These are phyloP conservation scores for Dendrophyllia cribrosa DNA, from an alignment of 64 coral and sea anemone genomes.

Conservation along the genomic window DNA sequence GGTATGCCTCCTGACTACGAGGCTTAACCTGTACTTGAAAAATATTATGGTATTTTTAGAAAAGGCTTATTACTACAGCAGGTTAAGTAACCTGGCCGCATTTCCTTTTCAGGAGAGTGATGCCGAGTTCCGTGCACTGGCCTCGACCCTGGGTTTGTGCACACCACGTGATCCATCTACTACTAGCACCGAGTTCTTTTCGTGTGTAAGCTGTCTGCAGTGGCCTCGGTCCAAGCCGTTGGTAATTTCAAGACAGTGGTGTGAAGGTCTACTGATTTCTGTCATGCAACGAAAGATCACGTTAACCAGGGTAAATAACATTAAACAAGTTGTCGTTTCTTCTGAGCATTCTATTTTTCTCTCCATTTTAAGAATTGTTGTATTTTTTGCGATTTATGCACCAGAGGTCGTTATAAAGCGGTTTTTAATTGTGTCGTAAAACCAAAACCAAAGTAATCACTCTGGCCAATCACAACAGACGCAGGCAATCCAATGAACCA, in stretches of 20 bases:
- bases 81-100: background rate
- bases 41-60: no score
- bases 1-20: no score
- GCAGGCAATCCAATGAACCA: no score
- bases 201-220: slow-evolving; percentile 74
- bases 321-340: background rate
- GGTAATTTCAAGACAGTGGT: slow-evolving; percentile 69
- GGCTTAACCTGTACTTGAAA: no score
- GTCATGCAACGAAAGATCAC: slow-evolving; percentile 59
- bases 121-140: slow-evolving; percentile 74
- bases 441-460: no score
- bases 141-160: slow-evolving; percentile 66
- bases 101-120: slow-evolving; percentile 61
- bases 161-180: slow-evolving; percentile 39
- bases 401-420: no score
- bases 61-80: no score
- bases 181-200: slow-evolving; percentile 41
- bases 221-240: slow-evolving; percentile 79
- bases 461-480: no score
- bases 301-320: slow-evolving; percentile 44
- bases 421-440: no score
- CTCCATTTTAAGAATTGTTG: no score
- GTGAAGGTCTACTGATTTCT: slow-evolving; percentile 53
- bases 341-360: no score
- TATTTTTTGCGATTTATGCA: no score